phyloP scores from a whole-genome alignment of 2,797 vertebrate species.

The Gorsachius magnificus region DNA sequence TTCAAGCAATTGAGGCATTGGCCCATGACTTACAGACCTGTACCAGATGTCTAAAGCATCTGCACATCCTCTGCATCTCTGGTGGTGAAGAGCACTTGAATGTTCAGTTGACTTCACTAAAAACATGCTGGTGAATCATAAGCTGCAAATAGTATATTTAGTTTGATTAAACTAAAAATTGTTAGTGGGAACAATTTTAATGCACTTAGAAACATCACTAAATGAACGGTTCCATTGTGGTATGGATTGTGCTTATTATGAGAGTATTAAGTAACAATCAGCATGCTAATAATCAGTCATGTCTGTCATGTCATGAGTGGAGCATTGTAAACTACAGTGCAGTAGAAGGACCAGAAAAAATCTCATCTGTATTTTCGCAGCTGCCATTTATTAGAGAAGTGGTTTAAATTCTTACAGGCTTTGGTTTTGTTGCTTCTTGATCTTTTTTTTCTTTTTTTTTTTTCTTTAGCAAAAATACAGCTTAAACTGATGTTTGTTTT shows the following conservation, averaged over 20 bases:
- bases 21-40: background rate
- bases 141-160: background rate
- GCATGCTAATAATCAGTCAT: background rate
- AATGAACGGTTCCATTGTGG: background rate
- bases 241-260: background rate
- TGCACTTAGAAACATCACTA: background rate
- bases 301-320: background rate
- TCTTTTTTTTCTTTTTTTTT: background rate
- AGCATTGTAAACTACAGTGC: background rate
- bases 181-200: background rate
- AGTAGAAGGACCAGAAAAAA: background rate
- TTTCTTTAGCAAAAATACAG: background rate
- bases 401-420: background rate
- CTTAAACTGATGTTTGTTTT: background rate
- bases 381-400: background rate
- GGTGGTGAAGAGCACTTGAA: background rate
- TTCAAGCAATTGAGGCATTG: background rate
- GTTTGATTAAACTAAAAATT: background rate
- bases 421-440: background rate
- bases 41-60: conserved; percentile 18
- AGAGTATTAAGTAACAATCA: background rate
- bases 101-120: background rate
- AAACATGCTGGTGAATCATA: background rate
- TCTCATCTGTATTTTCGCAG: background rate
- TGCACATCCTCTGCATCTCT: background rate